Conservation (phyloP, 2,113 vertebrate genomes). For the Paradisaea rubra region DNA sequence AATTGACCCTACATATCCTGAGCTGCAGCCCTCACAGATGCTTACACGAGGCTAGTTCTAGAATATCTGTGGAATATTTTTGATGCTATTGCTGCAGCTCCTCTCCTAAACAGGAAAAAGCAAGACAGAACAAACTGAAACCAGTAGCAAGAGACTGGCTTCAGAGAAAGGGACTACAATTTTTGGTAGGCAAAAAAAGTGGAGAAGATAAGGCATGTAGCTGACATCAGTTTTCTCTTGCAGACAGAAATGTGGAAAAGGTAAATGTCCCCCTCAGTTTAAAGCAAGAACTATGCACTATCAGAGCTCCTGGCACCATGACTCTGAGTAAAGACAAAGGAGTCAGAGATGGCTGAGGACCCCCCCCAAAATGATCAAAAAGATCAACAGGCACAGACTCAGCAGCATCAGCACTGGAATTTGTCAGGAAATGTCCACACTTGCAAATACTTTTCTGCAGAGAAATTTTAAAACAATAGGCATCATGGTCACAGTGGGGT, state of each 20-base stretch:
- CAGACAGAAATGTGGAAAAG: background rate
- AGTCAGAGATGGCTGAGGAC: background rate
- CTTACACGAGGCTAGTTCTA: background rate
- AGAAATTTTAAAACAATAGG: background rate
- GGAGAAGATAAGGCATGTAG: background rate
- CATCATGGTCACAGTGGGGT: rapidly evolving
- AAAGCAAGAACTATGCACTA: background rate
- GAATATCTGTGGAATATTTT: background rate
- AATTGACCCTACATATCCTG: background rate
- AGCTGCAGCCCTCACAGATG: background rate
- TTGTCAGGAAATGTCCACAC: background rate
- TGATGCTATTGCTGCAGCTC: background rate
- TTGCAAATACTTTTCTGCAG: background rate
- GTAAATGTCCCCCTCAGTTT: background rate
- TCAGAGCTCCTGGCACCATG: background rate
- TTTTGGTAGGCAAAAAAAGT: background rate
- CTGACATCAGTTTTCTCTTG: background rate
- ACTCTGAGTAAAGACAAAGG: background rate
- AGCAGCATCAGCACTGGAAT: background rate
- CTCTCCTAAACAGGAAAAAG: background rate
- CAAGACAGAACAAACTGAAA: background rate
- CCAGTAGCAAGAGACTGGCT: background rate
- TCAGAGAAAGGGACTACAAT: background rate
- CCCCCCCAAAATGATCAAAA: background rate
- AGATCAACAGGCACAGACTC: background rate